Conservation (phyloP, 2,888 invertebrate genomes). For the Volucella inflata region DNA sequence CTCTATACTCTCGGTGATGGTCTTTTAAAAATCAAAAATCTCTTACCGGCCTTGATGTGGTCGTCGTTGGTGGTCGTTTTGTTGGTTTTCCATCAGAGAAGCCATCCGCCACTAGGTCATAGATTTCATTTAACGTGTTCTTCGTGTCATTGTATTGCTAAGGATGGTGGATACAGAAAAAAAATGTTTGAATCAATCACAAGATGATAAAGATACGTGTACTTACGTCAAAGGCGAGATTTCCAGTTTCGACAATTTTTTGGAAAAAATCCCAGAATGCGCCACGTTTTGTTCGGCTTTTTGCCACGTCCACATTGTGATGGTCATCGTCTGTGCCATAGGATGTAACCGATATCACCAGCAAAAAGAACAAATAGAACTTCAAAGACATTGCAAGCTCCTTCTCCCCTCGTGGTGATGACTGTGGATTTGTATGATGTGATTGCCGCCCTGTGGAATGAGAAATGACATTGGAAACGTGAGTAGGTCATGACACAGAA, state of each 20-base stretch:
- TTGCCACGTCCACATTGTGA: slow-evolving; percentile 52
- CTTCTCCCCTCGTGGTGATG: background rate
- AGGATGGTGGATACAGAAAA: background rate
- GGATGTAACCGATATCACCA: slow-evolving; percentile 68
- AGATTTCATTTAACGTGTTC: slow-evolving; percentile 80
- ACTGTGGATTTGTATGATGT: background rate
- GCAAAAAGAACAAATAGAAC: slow-evolving; percentile 60
- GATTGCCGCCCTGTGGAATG: slow-evolving; percentile 13
- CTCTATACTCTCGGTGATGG: background rate
- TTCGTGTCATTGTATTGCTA: slow-evolving; percentile 83
- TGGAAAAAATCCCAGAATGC: slow-evolving; percentile 82
- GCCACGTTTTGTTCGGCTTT: slow-evolving; percentile 79
- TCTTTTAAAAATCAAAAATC: slow-evolving; percentile 7
- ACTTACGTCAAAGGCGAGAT: slow-evolving; percentile 81
- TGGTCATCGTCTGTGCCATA: slow-evolving; percentile 46
- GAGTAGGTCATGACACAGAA: background rate
- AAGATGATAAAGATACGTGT: background rate
- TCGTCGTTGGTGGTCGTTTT: slow-evolving; percentile 77
- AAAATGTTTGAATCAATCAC: slow-evolving; percentile 7
- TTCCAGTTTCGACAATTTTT: slow-evolving; percentile 81
- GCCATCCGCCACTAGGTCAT: slow-evolving; percentile 81
- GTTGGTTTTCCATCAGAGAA: slow-evolving; percentile 81
- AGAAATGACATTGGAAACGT: slow-evolving; percentile 1
- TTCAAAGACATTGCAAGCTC: slow-evolving; percentile 55
- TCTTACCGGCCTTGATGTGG: slow-evolving; percentile 78